phyloP scores from a whole-genome alignment of 2,113 vertebrate species.

The Phodopus roborovskii region DNA sequence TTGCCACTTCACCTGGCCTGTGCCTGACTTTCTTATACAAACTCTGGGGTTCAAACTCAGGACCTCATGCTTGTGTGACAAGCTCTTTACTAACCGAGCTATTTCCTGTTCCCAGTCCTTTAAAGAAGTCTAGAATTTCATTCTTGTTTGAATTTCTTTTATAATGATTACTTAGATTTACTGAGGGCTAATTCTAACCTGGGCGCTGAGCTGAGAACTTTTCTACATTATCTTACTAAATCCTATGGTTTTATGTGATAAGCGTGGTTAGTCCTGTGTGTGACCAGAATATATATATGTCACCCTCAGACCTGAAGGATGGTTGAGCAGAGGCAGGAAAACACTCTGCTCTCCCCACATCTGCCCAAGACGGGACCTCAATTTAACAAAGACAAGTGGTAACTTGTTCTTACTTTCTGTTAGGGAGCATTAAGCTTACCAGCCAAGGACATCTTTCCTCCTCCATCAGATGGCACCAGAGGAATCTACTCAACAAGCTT shows the following conservation, averaged over 20 bases:
- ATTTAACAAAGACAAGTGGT: neutral
- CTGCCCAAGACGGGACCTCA: neutral
- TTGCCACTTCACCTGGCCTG: too few relatives aligned
- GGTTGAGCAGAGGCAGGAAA: neutral
- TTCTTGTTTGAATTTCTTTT: constrained; percentile 20
- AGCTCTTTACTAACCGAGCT: too few relatives aligned
- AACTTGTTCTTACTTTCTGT: neutral
- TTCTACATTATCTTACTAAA: neutral
- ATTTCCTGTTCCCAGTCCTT: neutral
- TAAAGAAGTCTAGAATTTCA: neutral
- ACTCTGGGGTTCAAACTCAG: neutral
- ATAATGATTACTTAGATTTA: neutral
- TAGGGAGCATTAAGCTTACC: neutral
- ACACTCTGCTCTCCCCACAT: neutral
- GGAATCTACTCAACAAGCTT: neutral
- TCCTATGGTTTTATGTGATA: neutral
- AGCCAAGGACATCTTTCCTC: neutral
- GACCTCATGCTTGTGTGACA: neutral
- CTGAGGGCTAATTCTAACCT: neutral
- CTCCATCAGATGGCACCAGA: neutral
- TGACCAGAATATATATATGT: neutral
- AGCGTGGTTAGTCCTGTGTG: neutral
- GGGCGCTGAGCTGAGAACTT: neutral
- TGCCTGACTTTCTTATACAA: neutral
- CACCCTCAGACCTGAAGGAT: neutral